phyloP scores from a whole-genome alignment of 2,113 vertebrate species.

The Edolisoma coerulescens region DNA sequence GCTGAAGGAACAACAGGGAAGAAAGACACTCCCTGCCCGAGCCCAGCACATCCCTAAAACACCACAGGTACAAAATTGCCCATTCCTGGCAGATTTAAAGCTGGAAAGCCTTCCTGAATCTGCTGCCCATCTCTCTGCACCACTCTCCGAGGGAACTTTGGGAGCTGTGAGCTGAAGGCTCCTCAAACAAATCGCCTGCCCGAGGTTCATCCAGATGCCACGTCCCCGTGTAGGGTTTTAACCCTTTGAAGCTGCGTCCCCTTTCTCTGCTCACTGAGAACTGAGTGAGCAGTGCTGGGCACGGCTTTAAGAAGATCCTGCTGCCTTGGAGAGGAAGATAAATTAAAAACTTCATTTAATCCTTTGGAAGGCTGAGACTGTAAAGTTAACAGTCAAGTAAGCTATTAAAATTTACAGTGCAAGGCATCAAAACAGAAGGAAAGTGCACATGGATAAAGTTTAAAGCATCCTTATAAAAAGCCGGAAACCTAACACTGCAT shows the following conservation, averaged over 20 bases:
- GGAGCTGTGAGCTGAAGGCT: constrained; percentile 28
- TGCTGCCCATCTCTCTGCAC: background rate
- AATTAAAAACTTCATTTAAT: constrained; percentile 42
- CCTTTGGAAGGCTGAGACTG: constrained; percentile 16
- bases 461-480: constrained; percentile 50
- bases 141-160: background rate
- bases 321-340: constrained; percentile 12
- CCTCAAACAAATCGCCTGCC: background rate
- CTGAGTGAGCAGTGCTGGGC: background rate
- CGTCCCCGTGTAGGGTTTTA: background rate
- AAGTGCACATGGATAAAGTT: constrained; percentile 21
- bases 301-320: background rate
- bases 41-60: background rate
- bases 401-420: constrained; percentile 38
- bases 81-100: background rate
- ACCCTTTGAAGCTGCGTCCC: background rate
- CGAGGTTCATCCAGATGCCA: constrained; percentile 38
- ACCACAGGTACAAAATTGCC: rapidly evolving
- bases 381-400: constrained; percentile 57
- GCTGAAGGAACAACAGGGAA: background rate
- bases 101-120: background rate
- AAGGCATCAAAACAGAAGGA: constrained; percentile 45
- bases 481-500: constrained; percentile 66
- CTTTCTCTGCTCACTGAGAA: rapidly evolving
- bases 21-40: background rate